Evolutionary conservation across 2,797 vertebrate species (phyloP), one percentile per base, ranked within the genome.

Genomic region (Octomys mimax): DNA sequence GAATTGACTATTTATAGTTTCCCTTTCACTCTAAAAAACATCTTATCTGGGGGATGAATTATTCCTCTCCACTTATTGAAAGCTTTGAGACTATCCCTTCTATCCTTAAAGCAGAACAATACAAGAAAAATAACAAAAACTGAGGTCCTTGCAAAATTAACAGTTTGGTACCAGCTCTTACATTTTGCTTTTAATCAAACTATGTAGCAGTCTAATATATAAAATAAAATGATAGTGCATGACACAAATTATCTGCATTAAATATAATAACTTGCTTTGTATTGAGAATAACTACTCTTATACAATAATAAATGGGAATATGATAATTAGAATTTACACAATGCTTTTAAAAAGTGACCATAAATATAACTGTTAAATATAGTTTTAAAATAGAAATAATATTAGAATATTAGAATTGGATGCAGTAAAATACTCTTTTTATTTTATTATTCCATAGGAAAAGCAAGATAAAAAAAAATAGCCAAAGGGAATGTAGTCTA

Each of bases 391-490:
- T 11, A 87, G n/a, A 92, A 71, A 87, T 42, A 31, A 16, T 39
- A 73, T 61, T 61, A 54, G 22, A 16, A 66, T 28, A 42, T 26
- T 89, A 64, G 14, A 94, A 88, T 21, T 36, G 54, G 16, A n/a
- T 5, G 2, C 28, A 46, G 59, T 5, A 62, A 57, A 54, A 49
- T 92, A 80, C n/a, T 86, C 11, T 54, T 89, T 87, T 71, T 92
- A 26, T 80, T 59, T 92, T 39, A 54, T 81, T 52, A 39, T 46
- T 92, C 14, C n/a, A 46, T 92, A 24, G 61, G 1, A 2, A 89
- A 90, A 84, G 52, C 5, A 92, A 79, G 26, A 73, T 57, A 59
- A 81, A 79, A 95, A 92, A 77, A 68, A 24, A 83, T 12, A 82
- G 57, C 33, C 84, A 82, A 73, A 86, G 66, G 42, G 1, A 11